Percentiles rank a stretch among this genome's conserved stretches.
Evolutionary conservation across 2,888 invertebrate genomes (phyloP).

Genomic region (Ceramica pisi): DNA sequence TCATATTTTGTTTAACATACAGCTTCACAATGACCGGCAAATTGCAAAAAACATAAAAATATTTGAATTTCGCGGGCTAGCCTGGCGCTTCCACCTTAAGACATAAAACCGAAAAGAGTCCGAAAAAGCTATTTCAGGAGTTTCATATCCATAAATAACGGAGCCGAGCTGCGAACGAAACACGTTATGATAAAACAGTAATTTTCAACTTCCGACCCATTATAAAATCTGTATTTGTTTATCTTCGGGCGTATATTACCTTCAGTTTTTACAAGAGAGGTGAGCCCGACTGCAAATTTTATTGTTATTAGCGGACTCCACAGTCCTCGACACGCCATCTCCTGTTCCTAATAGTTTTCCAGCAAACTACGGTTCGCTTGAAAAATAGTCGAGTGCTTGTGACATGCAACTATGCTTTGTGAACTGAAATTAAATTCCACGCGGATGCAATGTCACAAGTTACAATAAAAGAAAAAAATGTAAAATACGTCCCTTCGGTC

Average conservation of each 20-base stretch:
- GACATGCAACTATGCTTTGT: slow-evolving; percentile 48
- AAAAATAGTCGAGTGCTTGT: slow-evolving; percentile 44
- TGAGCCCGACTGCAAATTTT: slow-evolving; percentile 23
- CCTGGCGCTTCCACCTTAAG: too few relatives aligned
- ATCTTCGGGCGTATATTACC: background rate
- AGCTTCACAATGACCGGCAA: too few relatives aligned
- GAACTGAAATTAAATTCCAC: slow-evolving; percentile 44
- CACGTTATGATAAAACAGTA: slow-evolving; percentile 12
- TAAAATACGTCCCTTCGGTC: slow-evolving; percentile 18
- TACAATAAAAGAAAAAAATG: slow-evolving; percentile 18
- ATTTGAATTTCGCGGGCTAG: too few relatives aligned
- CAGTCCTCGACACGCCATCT: slow-evolving; percentile 40
- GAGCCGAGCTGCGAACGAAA: slow-evolving; percentile 4
- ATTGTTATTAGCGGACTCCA: slow-evolving; percentile 19
- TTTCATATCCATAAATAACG: slow-evolving; percentile 4
- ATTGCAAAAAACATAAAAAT: too few relatives aligned
- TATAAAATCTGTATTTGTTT: slow-evolving; percentile 15
- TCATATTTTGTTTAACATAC: too few relatives aligned
- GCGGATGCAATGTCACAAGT: slow-evolving; percentile 25
- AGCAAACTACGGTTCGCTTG: slow-evolving; percentile 46
- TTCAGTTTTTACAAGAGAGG: background rate
- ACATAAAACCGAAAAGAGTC: background rate
- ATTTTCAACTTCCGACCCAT: slow-evolving; percentile 5
- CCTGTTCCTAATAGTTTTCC: slow-evolving; percentile 38
- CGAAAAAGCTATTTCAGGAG: background rate